A percentile compares a stretch with the other conserved stretches of the same genome.
Conservation (phyloP, 2,797 vertebrate genomes). For the Paratrypauchen microcephalus region DNA sequence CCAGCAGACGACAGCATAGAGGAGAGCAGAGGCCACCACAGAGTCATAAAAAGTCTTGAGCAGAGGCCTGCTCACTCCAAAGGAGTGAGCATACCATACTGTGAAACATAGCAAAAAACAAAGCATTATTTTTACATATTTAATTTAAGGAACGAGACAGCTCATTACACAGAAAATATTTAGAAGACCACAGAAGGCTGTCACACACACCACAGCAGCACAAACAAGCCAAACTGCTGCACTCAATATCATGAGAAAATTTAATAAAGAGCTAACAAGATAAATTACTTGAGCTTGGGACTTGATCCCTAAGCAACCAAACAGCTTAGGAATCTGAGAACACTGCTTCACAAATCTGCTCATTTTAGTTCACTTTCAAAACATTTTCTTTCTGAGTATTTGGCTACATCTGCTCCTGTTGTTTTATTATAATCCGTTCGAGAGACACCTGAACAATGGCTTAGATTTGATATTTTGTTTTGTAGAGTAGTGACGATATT, state of each 20-base stretch:
- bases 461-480: too few relatives aligned
- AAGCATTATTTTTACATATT: background rate
- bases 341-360: conserved; percentile 38
- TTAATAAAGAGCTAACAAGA: conserved; percentile 18
- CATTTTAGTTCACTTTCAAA: conserved; percentile 15
- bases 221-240: conserved; percentile 7
- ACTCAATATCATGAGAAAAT: conserved; percentile 9
- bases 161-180: background rate
- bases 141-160: background rate
- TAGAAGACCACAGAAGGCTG: background rate
- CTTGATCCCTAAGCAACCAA: conserved; percentile 28
- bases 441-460: too few relatives aligned
- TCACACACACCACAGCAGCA: background rate
- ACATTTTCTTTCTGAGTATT: background rate
- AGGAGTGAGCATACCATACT: too few relatives aligned
- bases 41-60: too few relatives aligned
- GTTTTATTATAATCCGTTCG: background rate
- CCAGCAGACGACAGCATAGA: too few relatives aligned
- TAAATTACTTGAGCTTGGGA: conserved; percentile 29
- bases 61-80: too few relatives aligned
- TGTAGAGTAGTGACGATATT: too few relatives aligned
- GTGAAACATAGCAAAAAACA: too few relatives aligned
- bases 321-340: conserved; percentile 33
- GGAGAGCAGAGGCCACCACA: too few relatives aligned
- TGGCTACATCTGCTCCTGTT: background rate